Base-by-base conservation (phyloP, 2,888 invertebrate genomes). In the Hypselothyrea guttata region DNA sequence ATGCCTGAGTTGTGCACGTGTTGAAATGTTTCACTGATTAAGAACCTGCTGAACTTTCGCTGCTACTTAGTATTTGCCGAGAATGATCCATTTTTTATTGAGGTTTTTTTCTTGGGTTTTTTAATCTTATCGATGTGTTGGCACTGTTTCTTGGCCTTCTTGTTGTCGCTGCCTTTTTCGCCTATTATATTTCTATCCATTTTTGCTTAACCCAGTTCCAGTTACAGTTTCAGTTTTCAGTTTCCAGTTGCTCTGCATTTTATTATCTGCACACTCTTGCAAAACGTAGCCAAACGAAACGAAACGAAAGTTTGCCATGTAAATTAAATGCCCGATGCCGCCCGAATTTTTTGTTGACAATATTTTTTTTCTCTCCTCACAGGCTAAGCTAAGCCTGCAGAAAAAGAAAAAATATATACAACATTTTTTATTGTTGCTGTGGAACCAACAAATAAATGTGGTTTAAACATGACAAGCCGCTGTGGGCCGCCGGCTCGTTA, bases 401-500 rank as follows among this genome's bases (percentile, higher is more conserved):
- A 40, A 12, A 41, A 40, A 22, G 15, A 34, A 45, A 47, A 49
- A 44, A 37, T 53, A 38, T 40, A 53, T 38, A 59, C 35, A 66
- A 58, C 12, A 54, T 66, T 67, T 70, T 81, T 84, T 84, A 74
- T 70, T 81, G 61, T 66, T 64, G 57, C 68, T 55, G 53, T 46
- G 53, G 13, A 70, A 38, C 63, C 62, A 71, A 46, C 71, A 84
- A 84, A 82, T 84, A 81, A 81, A 81, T 84, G 81, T 84, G 84
- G 82, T 61, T 82, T 78, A 77, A 84, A 82, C 81, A 81, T 81
- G 81, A 74, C 81, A 81, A 73, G 71, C 78, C 73, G 73, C 62
- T 74, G 63, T 66, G 77, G 76, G 71, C 68, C 68, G 60, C 65
- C 59, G 71, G 78, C 81, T 81, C 84, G 81, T 81, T 81, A 81